Percentiles rank a stretch among this genome's conserved stretches.
These are phyloP conservation scores for Macrosiphum euphorbiae DNA, from an alignment of 2,888 invertebrate species.

Conservation along the genomic window DNA sequence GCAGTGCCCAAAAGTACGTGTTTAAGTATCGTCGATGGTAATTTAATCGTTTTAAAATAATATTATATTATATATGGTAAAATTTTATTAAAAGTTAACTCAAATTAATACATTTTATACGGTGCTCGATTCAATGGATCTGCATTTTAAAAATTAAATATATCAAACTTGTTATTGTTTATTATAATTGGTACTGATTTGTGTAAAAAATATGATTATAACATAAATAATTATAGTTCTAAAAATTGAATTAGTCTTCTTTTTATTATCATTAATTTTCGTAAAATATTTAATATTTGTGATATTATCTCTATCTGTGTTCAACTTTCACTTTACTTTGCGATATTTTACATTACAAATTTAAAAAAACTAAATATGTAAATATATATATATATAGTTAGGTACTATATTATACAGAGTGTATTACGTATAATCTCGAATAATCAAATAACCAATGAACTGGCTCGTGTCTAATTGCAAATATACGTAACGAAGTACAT, in stretches of 20 bases:
- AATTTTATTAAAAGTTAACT: background rate
- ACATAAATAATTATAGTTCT: background rate
- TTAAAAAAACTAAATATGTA: background rate
- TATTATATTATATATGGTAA: background rate
- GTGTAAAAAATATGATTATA: background rate
- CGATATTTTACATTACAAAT: background rate
- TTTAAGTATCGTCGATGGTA: background rate
- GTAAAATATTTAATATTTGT: background rate
- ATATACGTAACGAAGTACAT: background rate
- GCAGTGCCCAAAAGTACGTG: background rate
- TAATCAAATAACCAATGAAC: background rate
- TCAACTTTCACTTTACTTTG: background rate
- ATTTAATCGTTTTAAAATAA: background rate
- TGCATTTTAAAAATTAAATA: background rate
- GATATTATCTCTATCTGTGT: background rate
- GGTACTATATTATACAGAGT: no score
- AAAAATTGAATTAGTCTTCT: background rate
- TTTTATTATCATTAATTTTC: background rate
- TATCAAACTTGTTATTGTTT: background rate
- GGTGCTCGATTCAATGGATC: background rate
- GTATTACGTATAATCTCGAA: background rate
- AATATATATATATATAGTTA: constrained; percentile 15
- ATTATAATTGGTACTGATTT: background rate
- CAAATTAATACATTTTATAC: no score
- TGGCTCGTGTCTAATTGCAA: background rate